Conservation (phyloP, 2,113 vertebrate genomes). For the Tachuris rubrigastra region DNA sequence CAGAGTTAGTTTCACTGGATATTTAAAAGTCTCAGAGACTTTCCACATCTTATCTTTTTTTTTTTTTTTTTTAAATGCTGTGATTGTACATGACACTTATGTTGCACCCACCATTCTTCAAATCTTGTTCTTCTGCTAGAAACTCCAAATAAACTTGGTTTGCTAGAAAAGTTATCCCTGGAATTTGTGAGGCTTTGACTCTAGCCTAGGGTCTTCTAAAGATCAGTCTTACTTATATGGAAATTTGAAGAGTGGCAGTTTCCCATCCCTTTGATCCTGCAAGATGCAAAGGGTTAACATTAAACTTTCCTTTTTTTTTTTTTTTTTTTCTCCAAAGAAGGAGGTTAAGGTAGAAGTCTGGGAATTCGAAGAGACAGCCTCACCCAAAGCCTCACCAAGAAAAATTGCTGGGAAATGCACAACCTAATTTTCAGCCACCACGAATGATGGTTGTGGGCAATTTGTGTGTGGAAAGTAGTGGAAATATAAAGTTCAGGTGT, state of each 20-base stretch:
- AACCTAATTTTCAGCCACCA: neutral
- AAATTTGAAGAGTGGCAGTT: neutral
- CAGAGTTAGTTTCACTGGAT: neutral
- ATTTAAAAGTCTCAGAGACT: neutral
- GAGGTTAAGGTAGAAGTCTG: neutral
- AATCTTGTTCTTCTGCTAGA: neutral
- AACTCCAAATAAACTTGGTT: neutral
- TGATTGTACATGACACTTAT: neutral
- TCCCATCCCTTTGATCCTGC: neutral
- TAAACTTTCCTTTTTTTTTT: neutral
- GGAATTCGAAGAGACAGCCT: neutral
- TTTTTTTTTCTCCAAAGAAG: neutral
- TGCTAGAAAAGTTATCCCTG: neutral
- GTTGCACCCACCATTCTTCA: neutral
- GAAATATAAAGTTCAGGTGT: constrained; percentile 6
- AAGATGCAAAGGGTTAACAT: neutral
- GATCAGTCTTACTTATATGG: neutral
- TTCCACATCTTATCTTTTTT: neutral
- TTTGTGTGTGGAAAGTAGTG: neutral
- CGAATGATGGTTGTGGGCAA: neutral
- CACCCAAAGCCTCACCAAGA: neutral
- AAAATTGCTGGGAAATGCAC: neutral
- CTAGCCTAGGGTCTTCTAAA: neutral
- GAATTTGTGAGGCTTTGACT: neutral
- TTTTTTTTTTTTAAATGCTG: neutral